Evolutionary conservation across 2,888 invertebrate species (phyloP).

Genomic region (Troides aeacus): DNA sequence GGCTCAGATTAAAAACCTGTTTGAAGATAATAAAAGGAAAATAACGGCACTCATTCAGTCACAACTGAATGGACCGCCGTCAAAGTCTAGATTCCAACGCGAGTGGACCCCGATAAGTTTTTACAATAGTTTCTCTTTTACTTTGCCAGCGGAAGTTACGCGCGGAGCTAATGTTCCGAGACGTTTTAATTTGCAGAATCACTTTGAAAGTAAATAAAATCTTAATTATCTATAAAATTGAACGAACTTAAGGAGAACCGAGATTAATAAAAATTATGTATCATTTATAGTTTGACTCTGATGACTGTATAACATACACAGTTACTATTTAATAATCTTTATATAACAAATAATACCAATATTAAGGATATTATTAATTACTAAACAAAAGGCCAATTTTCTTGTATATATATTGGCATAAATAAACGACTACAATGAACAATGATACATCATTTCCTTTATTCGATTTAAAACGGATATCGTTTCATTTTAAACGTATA

Average conservation of each 20-base stretch:
- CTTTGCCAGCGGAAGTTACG: slow-evolving; percentile 33
- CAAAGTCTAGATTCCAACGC: slow-evolving; percentile 56
- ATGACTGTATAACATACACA: too few relatives aligned
- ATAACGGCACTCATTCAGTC: slow-evolving; percentile 42
- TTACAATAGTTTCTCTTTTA: slow-evolving; percentile 65
- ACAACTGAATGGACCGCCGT: slow-evolving; percentile 50
- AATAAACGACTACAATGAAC: too few relatives aligned
- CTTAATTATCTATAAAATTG: background rate
- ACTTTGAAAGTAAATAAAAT: background rate
- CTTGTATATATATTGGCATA: too few relatives aligned
- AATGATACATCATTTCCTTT: background rate
- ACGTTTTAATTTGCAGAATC: slow-evolving; percentile 19
- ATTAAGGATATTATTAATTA: too few relatives aligned
- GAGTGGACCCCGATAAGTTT: slow-evolving; percentile 59
- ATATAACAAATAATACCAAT: too few relatives aligned
- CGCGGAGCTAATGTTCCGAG: slow-evolving; percentile 24
- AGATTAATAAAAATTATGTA: background rate
- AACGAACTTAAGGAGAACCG: background rate
- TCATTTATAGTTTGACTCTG: too few relatives aligned
- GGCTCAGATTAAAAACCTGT: background rate
- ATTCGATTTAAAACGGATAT: background rate
- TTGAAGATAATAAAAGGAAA: slow-evolving; percentile 27
- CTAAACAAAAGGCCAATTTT: too few relatives aligned
- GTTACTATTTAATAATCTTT: too few relatives aligned
- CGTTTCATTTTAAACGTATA: background rate